Evolutionary conservation across 1,140 invertebrate species (phyloP), one percentile per base, ranked within the genome.

Genomic region (Drosophila lacertosa): DNA sequence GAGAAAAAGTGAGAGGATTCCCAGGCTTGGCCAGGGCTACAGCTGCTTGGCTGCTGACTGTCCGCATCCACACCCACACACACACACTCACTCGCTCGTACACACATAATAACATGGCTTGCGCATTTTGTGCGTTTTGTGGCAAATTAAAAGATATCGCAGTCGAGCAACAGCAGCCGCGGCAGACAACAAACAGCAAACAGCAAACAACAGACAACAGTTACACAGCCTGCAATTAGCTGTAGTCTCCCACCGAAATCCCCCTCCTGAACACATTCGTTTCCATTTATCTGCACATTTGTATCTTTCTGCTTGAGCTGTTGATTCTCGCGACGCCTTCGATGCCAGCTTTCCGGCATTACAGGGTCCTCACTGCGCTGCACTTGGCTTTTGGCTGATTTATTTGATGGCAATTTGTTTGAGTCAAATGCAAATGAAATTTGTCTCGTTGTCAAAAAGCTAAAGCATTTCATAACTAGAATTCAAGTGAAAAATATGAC

Each of bases 1-100:
- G 82, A 58, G 77, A 89, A 81, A 88, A 88, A 88, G 82, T 88
- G 82, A 88, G 82, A 88, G 82, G 82, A 83, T 88, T 88, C 82
- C 82, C 82, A 88, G 81, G 77, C 81, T 63, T 86, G 73, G 69
- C 57, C 81, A 70, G 42, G 45, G 57, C 48, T 35, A 9, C 33
- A 39, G 50, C 50, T 53, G 44, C 24, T 47, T 48, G 15, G 47
- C 57, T 44, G 48, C 45, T 63, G 66, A 53, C 59, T 70, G 7
- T 35, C 42, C 29, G 33, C 29, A 63, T 55, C 55, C 65, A 57
- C 72, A 72, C 60, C 78, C 68, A 65, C 79, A 55, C 54, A 37
- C 33, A 40, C 59, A 63, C 69, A 50, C 47, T 44, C 39, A 51
- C 33, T 53, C 4, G 35, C 53, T 55, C 48, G 64, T 60, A 39